Conservation (phyloP, 2,113 vertebrate species). For the Gasterosteus nipponicus region DNA sequence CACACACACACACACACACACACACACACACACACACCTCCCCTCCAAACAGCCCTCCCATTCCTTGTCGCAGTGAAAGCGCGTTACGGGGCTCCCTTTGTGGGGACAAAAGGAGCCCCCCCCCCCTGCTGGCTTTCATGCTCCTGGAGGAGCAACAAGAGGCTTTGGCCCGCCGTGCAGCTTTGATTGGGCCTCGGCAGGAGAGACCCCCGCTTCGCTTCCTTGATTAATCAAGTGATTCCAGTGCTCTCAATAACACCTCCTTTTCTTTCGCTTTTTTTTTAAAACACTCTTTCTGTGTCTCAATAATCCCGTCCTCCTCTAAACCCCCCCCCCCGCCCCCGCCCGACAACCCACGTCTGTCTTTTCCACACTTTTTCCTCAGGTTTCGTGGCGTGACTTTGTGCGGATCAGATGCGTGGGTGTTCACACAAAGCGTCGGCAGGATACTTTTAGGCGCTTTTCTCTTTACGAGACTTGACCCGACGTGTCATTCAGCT, state of each 20-base stretch:
- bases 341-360: conserved; percentile 25
- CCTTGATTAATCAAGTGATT: conserved; percentile 85
- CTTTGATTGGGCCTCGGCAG: conserved; percentile 82
- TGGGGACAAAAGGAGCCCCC: conserved; percentile 87
- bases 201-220: conserved; percentile 77
- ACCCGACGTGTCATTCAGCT: conserved; percentile 30
- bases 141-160: conserved; percentile 86
- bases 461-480: conserved; percentile 16
- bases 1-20: conserved; percentile 6
- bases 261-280: conserved; percentile 35
- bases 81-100: conserved; percentile 94
- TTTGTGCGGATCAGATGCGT: conserved; percentile 54
- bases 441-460: conserved; percentile 29
- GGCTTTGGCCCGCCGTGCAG: conserved; percentile 80
- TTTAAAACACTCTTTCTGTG: conserved; percentile 63
- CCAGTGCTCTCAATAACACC: conserved; percentile 76
- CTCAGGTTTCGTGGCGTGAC: conserved; percentile 33
- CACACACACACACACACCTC: not conserved
- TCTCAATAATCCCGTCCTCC: conserved; percentile 57
- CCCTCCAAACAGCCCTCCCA: conserved; percentile 78
- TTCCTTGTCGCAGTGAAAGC: conserved; percentile 93
- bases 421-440: conserved; percentile 55
- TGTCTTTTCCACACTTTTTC: conserved; percentile 35
- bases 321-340: not conserved
- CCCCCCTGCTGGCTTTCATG: conserved; percentile 84